These are phyloP conservation scores for Nestor notabilis DNA, from an alignment of 2,113 vertebrate species.

Conservation along the genomic window DNA sequence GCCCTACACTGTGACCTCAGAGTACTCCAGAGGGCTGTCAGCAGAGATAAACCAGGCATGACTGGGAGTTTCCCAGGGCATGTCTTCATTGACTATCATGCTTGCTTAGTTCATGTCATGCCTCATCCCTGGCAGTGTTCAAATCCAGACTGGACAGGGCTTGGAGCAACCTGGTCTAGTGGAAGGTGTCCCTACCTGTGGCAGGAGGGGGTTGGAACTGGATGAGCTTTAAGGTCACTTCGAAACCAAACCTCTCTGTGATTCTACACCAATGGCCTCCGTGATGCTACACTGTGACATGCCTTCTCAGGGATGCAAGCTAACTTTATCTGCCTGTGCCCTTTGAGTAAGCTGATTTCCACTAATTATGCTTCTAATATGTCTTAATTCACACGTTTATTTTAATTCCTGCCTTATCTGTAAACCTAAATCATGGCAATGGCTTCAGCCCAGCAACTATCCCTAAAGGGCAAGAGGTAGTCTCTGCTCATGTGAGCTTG, in stretches of 20 bases:
- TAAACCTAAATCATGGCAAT: background rate
- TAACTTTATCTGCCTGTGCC: background rate
- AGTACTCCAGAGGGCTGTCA: background rate
- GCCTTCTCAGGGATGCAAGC: background rate
- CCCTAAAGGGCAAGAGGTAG: background rate
- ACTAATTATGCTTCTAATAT: background rate
- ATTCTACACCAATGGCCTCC: background rate
- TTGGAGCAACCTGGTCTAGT: background rate
- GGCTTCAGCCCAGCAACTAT: background rate
- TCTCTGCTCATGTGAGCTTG: background rate
- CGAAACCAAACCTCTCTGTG: background rate
- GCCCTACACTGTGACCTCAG: rapidly evolving
- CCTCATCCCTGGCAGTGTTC: background rate
- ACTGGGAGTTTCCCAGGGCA: background rate
- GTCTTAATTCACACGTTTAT: background rate
- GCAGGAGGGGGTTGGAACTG: background rate
- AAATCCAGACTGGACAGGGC: background rate
- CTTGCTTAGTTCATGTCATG: background rate
- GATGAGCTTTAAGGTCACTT: background rate
- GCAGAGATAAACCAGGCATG: background rate
- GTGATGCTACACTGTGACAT: background rate
- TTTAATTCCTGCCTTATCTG: background rate
- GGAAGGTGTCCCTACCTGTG: background rate
- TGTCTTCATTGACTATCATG: too few relatives aligned
- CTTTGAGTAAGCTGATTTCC: background rate